These are phyloP conservation scores for Rhabdophis nuchalis DNA, from an alignment of 2,797 vertebrate species.

Conservation along the genomic window DNA sequence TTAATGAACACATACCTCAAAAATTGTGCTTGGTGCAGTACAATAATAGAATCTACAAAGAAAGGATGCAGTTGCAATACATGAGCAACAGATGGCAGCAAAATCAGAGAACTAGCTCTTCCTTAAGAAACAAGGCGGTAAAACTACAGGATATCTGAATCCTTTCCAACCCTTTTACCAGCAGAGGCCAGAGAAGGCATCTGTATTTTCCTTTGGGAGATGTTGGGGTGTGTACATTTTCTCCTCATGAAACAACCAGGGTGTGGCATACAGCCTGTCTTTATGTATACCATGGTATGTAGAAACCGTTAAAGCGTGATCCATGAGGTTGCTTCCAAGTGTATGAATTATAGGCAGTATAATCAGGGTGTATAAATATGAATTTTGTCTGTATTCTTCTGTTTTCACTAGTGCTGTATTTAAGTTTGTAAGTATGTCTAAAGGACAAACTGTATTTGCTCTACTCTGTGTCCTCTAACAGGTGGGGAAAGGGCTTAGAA, in stretches of 20 bases:
- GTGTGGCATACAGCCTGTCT: neutral
- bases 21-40: neutral
- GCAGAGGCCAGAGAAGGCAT: neutral
- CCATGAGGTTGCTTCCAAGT: neutral
- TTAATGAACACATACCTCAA: neutral
- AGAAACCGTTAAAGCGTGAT: neutral
- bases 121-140: neutral
- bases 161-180: neutral
- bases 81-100: constrained; percentile 3
- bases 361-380: neutral
- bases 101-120: neutral
- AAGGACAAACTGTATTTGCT: neutral
- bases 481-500: neutral
- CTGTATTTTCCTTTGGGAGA: neutral
- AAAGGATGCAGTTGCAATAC: neutral
- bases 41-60: neutral
- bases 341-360: neutral
- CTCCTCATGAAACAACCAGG: neutral
- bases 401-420: neutral
- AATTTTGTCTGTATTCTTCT: neutral
- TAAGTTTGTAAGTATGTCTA: neutral
- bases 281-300: neutral
- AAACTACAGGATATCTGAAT: neutral
- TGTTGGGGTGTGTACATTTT: neutral
- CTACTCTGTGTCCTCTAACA: neutral